Evolutionary conservation across 2,888 invertebrate genomes (phyloP).

Genomic region (Caenorhabditis virilis): DNA sequence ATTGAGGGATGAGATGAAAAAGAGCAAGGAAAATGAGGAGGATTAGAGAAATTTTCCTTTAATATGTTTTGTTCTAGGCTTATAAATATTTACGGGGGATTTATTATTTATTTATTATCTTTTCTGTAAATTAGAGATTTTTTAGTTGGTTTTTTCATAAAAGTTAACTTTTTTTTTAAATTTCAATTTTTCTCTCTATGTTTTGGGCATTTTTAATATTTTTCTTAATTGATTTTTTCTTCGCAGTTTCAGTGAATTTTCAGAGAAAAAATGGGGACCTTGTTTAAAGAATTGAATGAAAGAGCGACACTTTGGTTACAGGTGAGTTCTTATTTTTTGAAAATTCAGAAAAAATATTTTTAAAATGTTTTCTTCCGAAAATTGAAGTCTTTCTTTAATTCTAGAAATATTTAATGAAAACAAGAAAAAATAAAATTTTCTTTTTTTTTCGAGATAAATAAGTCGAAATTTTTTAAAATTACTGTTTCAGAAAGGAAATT

Average conservation of each 20-base stretch:
- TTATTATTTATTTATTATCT: too few species aligned
- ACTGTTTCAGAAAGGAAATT: too few species aligned
- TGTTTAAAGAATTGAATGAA: slow-evolving; percentile 39
- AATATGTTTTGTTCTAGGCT: too few species aligned
- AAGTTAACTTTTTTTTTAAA: too few species aligned
- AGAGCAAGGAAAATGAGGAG: slow-evolving; percentile 1
- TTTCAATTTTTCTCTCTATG: too few species aligned
- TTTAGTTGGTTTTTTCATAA: too few species aligned
- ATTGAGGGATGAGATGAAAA: slow-evolving; percentile 8
- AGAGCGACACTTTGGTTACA: slow-evolving; percentile 39
- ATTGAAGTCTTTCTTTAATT: neutral
- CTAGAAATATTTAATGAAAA: neutral
- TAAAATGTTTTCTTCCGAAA: too few species aligned
- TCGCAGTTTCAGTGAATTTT: neutral
- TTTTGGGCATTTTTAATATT: slow-evolving; percentile 1
- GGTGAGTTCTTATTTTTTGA: neutral
- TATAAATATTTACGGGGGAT: too few species aligned
- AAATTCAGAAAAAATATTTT: too few species aligned
- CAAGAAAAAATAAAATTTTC: neutral
- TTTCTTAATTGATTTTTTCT: neutral
- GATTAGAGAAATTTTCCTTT: neutral
- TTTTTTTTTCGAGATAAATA: too few species aligned
- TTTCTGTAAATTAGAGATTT: too few species aligned
- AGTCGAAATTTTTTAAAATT: too few species aligned
- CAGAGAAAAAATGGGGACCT: slow-evolving; percentile 12